Evolutionary conservation across 1,140 invertebrate species (phyloP), one percentile per base, ranked within the genome.

Genomic region (Anastrepha ludens): DNA sequence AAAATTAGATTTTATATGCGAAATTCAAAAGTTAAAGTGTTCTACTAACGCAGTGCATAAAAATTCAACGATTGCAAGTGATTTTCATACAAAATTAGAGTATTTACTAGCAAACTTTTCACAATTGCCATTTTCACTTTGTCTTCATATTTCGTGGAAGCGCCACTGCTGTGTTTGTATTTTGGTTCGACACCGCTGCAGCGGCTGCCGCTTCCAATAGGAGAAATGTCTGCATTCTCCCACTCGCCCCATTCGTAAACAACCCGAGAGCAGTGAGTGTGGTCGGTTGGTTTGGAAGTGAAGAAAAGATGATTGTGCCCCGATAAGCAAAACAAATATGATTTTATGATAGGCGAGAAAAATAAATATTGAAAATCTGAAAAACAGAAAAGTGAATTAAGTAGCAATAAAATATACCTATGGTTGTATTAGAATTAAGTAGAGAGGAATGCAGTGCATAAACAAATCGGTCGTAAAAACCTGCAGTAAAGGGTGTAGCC

Each of bases 191-290:
- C 20, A 81, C 13, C 74, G 44, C 41, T 74, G 67, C 41, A 8
- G 67, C 17, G 8, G 60, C 4, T 29, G 74, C 74, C 74, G n/a
- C 74, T 81, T 81, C 74, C 74, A 81, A 58, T 81, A 55, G 44
- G 70, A 15, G 70, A 44, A 74, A 74, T 74, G 44, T 81, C 44
- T 58, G 74, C n/a, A 81, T 81, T 81, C 74, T 81, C n/a, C 74
- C 74, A 81, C 74, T 81, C 74, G 74, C 74, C 17, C 74, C 44
- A 81, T 81, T 81, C 74, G 74, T 81, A 81, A 81, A 81, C 74
- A 81, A 81, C 17, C 47, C 44, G 74, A 55, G 47, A 55, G 74
- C 47, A 39, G 47, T 81, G 67, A 81, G 74, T 20, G 17, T n/a
- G 5, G 17, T 81, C 47, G 67, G 39, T 6, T 2, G 7, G 44